These are phyloP conservation scores for Channa argus DNA, from an alignment of 2,113 vertebrate genomes.

Conservation along the genomic window DNA sequence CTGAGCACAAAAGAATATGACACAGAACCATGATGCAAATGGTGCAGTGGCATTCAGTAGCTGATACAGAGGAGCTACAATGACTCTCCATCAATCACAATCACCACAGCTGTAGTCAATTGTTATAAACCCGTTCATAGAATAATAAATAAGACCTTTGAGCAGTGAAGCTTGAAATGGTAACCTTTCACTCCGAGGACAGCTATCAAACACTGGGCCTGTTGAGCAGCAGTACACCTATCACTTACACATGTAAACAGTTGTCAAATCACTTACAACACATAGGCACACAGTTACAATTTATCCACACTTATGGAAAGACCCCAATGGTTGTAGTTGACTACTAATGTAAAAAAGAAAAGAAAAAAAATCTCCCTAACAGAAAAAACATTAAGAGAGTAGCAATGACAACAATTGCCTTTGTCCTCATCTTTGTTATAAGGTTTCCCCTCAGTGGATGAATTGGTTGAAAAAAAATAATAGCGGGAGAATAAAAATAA, in stretches of 20 bases:
- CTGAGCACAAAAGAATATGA: constrained; percentile 53
- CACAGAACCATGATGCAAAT: constrained; percentile 42
- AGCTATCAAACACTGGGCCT: constrained; percentile 62
- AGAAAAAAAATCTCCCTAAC: neutral
- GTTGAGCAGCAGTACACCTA: constrained; percentile 58
- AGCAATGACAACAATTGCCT: constrained; percentile 25
- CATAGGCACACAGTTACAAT: constrained; percentile 47
- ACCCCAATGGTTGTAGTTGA: constrained; percentile 42
- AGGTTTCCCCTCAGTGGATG: constrained; percentile 3
- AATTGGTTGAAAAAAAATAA: constrained; percentile 24
- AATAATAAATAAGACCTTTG: constrained; percentile 76
- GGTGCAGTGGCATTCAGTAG: constrained; percentile 42
- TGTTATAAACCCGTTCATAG: constrained; percentile 68
- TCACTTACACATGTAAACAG: constrained; percentile 77
- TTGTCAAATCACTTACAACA: constrained; percentile 71
- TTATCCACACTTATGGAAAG: constrained; percentile 42
- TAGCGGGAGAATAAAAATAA: neutral
- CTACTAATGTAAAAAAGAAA: constrained; percentile 34
- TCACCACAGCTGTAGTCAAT: constrained; percentile 57
- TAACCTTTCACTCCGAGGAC: constrained; percentile 78
- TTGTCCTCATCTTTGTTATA: constrained; percentile 14
- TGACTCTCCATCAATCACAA: constrained; percentile 70
- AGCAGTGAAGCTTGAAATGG: constrained; percentile 73
- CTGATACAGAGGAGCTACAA: constrained; percentile 57
- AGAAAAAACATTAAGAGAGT: constrained; percentile 14